These are phyloP conservation scores for Chironomus riparius DNA, from an alignment of 2,888 invertebrate genomes.

Conservation along the genomic window DNA sequence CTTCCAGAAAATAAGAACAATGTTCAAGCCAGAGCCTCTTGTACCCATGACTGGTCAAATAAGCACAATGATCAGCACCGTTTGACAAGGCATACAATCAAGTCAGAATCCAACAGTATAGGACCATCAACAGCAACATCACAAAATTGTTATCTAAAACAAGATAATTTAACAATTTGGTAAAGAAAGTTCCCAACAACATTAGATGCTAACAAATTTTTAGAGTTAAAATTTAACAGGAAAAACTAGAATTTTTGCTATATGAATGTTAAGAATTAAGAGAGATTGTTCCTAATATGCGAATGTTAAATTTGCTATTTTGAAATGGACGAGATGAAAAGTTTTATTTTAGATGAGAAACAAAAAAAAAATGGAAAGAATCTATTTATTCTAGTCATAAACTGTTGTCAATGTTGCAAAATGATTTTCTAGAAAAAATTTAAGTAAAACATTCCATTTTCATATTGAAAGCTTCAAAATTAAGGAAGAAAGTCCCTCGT, in stretches of 20 bases:
- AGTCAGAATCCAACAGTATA: background rate
- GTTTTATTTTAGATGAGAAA: background rate
- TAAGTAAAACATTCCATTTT: background rate
- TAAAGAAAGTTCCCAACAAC: background rate
- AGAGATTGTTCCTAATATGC: background rate
- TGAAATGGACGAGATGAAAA: background rate
- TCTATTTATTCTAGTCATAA: background rate
- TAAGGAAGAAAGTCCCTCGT: background rate
- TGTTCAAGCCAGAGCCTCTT: slow-evolving; percentile 37
- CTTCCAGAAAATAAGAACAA: slow-evolving; percentile 30
- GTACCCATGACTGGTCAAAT: slow-evolving; percentile 40
- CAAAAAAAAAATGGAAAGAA: background rate
- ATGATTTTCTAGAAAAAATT: background rate
- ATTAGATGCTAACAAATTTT: background rate
- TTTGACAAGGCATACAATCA: slow-evolving; percentile 14
- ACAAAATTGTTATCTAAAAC: background rate
- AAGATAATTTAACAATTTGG: background rate
- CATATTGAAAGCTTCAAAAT: background rate
- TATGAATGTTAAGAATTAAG: too few relatives aligned
- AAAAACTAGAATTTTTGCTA: too few relatives aligned
- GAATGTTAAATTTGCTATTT: background rate
- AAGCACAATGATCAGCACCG: slow-evolving; percentile 18
- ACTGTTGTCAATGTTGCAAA: background rate
- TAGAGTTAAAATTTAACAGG: background rate
- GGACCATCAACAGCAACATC: slow-evolving; percentile 18